These are phyloP conservation scores for Tragelaphus buxtoni DNA, from an alignment of 2,113 vertebrate species.

Conservation along the genomic window DNA sequence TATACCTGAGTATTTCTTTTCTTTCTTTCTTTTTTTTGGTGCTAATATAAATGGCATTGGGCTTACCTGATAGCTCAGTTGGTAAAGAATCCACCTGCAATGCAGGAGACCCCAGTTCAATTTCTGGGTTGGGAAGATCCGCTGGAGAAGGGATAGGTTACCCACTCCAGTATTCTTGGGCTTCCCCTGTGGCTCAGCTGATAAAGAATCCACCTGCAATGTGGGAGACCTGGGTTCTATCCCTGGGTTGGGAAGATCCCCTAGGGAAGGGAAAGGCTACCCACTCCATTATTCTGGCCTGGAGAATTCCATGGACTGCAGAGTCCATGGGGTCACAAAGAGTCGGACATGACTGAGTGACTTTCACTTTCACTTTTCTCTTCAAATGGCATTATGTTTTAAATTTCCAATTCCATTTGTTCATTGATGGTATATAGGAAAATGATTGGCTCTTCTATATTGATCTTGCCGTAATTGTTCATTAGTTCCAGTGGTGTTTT, in stretches of 20 bases:
- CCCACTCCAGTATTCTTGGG: background rate
- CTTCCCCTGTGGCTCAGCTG: background rate
- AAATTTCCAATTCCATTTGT: background rate
- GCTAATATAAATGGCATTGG: background rate
- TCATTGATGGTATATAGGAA: background rate
- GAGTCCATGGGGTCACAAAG: background rate
- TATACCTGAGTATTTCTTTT: background rate
- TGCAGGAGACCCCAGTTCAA: background rate
- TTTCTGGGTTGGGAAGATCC: background rate
- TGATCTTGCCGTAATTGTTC: background rate
- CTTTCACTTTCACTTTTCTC: background rate
- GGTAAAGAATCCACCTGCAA: background rate
- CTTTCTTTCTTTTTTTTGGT: background rate
- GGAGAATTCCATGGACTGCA: background rate
- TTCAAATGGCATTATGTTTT: background rate
- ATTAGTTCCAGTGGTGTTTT: background rate
- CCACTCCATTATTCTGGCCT: background rate
- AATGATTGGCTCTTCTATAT: background rate
- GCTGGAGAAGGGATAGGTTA: background rate
- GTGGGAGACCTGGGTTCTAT: fast-evolving
- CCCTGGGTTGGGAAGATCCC: background rate
- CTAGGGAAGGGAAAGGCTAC: background rate
- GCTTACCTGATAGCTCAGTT: background rate
- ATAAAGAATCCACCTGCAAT: background rate
- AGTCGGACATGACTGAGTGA: background rate